Percentiles rank a stretch among this genome's conserved stretches.
Evolutionary conservation across 2,113 vertebrate genomes (phyloP).

Genomic region (Calonectris borealis): DNA sequence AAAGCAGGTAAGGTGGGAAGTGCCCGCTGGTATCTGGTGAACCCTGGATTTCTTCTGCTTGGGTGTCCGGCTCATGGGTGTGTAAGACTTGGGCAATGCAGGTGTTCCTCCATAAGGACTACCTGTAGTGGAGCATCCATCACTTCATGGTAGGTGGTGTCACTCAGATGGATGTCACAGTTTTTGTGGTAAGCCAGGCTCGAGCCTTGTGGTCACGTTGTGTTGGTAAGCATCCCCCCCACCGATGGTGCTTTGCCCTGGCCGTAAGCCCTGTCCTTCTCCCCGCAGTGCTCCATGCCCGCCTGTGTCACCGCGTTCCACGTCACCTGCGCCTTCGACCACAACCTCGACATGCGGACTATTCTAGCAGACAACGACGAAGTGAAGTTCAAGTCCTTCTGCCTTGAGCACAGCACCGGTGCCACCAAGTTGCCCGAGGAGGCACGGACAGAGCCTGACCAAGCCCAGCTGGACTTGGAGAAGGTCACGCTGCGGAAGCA

Average conservation of each 20-base stretch:
- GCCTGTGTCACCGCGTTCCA: constrained; percentile 95
- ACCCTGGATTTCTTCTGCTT: neutral
- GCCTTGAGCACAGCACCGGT: constrained; percentile 90
- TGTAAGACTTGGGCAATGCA: rapidly evolving
- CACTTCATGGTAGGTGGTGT: rapidly evolving
- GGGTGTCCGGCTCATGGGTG: neutral
- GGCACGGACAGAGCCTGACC: constrained; percentile 67
- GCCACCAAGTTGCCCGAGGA: constrained; percentile 70
- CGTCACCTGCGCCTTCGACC: constrained; percentile 97
- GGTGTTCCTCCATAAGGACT: neutral
- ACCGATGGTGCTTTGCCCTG: rapidly evolving
- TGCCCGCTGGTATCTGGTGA: neutral
- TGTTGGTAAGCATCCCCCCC: neutral
- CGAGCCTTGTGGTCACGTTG: neutral
- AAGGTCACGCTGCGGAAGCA: constrained; percentile 93
- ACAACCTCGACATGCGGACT: constrained; percentile 93
- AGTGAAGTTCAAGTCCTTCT: constrained; percentile 98
- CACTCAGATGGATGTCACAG: neutral
- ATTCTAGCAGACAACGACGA: constrained; percentile 95
- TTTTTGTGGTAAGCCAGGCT: neutral
- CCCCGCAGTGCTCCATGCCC: constrained; percentile 90
- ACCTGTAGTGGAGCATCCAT: neutral
- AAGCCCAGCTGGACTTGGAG: constrained; percentile 84
- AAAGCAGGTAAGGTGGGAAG: neutral
- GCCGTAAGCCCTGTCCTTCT: neutral